phyloP scores from a whole-genome alignment of 2,113 vertebrate genomes.

The Tragelaphus strepsiceros region DNA sequence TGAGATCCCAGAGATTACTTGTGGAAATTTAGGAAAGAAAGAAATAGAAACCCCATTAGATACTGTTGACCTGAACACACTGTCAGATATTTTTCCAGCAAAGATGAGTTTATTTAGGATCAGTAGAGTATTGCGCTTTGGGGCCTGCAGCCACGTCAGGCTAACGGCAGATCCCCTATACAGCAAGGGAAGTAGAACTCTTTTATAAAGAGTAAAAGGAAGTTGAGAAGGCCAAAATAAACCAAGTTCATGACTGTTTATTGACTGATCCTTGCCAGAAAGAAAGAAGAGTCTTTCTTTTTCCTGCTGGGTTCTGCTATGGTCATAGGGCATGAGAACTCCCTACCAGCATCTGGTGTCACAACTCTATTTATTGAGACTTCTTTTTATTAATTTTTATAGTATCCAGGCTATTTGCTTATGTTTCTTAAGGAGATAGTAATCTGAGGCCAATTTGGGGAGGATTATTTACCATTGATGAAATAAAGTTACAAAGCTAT shows the following conservation, averaged over 20 bases:
- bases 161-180: neutral
- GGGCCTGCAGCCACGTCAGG: neutral
- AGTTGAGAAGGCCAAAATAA: neutral
- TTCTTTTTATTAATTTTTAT: neutral
- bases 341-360: neutral
- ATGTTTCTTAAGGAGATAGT: neutral
- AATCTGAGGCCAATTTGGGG: neutral
- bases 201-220: neutral
- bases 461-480: neutral
- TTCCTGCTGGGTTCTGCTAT: neutral
- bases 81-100: neutral
- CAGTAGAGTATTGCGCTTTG: neutral
- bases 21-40: neutral
- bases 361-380: neutral
- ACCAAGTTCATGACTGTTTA: neutral
- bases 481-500: neutral
- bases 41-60: neutral
- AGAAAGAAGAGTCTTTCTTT: neutral
- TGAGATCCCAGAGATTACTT: neutral
- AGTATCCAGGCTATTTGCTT: neutral
- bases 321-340: neutral
- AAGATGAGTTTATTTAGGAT: neutral
- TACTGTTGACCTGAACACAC: neutral
- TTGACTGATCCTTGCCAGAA: neutral
- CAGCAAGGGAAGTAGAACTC: neutral